phyloP scores from a whole-genome alignment of 2,888 invertebrate genomes.

The Ophion ventricosus region DNA sequence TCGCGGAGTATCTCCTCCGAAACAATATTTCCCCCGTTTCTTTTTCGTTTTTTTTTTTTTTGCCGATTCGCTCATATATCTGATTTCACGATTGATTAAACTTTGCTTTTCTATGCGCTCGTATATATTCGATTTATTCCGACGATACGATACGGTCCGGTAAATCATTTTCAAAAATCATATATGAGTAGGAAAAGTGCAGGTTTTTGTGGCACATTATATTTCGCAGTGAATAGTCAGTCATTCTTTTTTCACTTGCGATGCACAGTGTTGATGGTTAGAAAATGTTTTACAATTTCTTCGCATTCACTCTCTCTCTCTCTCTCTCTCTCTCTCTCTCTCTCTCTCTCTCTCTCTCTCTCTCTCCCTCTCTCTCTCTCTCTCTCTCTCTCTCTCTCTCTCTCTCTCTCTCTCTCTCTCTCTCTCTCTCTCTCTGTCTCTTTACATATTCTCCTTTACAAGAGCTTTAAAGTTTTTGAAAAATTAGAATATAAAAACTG shows the following conservation, averaged over 20 bases:
- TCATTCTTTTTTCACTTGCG: not conserved
- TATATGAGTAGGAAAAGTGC: not conserved
- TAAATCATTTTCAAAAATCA: not conserved
- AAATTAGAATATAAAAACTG: no score
- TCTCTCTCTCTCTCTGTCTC: no score
- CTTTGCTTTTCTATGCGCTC: not conserved
- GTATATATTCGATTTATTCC: not conserved
- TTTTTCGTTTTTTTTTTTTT: slow-evolving; percentile 31
- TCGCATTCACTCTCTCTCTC: no score
- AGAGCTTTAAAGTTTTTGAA: no score
- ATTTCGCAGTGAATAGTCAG: not conserved
- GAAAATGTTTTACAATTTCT: not conserved
- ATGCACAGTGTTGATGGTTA: not conserved
- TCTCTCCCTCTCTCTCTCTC: no score
- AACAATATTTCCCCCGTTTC: slow-evolving; percentile 38
- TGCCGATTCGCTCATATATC: slow-evolving; percentile 11
- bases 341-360: no score
- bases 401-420: no score
- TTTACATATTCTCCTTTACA: no score
- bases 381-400: no score
- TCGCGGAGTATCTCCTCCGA: slow-evolving; percentile 36
- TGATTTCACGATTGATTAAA: slow-evolving; percentile 35
- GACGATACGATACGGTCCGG: not conserved
- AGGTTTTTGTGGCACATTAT: not conserved
- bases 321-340: no score